Conservation (phyloP, 2,888 invertebrate species). For the Ormyrus labotus region DNA sequence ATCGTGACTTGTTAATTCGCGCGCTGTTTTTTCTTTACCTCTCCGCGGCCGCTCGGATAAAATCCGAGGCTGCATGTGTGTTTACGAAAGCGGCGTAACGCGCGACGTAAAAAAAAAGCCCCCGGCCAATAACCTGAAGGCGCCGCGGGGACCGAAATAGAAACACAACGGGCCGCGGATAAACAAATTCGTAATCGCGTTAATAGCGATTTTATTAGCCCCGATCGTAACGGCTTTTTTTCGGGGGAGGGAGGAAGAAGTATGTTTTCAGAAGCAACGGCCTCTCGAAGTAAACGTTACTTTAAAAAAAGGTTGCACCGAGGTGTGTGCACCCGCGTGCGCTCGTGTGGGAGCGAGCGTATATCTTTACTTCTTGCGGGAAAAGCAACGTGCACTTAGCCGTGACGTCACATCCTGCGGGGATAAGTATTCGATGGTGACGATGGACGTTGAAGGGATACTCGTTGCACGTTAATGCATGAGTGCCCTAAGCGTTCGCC, state of each 20-base stretch:
- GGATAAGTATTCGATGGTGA: conserved; percentile 1
- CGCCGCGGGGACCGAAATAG: not conserved
- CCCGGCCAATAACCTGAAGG: conserved; percentile 14
- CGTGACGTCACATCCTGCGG: conserved; percentile 20
- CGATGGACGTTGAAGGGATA: not conserved
- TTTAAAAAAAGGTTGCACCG: not conserved
- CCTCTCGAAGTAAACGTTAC: not conserved
- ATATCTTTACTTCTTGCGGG: not conserved
- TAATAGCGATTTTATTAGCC: conserved; percentile 21
- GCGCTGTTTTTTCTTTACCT: no score
- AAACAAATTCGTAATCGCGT: conserved; percentile 23
- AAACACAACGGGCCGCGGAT: not conserved
- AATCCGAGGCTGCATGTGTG: no score
- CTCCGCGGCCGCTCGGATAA: no score
- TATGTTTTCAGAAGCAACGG: conserved; percentile 4
- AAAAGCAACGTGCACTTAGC: not conserved
- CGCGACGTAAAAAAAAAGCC: no score
- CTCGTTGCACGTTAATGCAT: not conserved
- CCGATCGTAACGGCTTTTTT: conserved; percentile 9
- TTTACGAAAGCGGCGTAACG: no score
- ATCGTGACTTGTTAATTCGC: no score
- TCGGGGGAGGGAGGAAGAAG: not conserved
- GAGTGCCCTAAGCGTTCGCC: not conserved
- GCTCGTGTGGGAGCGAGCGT: not conserved
- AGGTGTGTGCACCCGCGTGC: not conserved